Conservation (phyloP, 2,113 vertebrate genomes). For the Conger conger region DNA sequence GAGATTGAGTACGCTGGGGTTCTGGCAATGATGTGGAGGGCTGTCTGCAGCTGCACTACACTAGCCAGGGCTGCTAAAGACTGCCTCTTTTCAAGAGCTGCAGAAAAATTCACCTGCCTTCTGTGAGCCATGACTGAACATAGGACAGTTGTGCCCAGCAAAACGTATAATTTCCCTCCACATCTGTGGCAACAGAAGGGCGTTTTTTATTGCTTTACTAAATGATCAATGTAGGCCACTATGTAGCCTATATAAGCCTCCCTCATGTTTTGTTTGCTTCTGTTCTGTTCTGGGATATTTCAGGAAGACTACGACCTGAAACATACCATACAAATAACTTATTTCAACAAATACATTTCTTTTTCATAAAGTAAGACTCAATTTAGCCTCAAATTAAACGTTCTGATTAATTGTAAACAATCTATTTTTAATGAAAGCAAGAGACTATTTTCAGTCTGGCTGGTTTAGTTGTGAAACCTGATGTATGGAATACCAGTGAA, state of each 20-base stretch:
- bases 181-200: neutral
- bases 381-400: neutral
- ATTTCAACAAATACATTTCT: too few relatives aligned
- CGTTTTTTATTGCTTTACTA: neutral
- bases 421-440: neutral
- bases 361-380: too few relatives aligned
- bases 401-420: neutral
- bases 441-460: neutral
- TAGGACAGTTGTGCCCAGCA: neutral
- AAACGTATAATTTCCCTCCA: too few relatives aligned
- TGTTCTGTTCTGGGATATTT: too few relatives aligned
- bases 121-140: neutral
- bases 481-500: neutral
- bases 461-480: neutral
- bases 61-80: slow-evolving; percentile 58
- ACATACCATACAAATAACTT: too few relatives aligned
- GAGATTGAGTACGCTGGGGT: slow-evolving; percentile 69
- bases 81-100: slow-evolving; percentile 35
- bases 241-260: neutral
- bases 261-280: neutral
- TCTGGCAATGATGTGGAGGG: slow-evolving; percentile 63
- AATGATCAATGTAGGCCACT: neutral
- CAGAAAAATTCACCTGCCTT: neutral
- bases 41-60: slow-evolving; percentile 54
- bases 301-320: too few relatives aligned